Percentiles rank a stretch among this genome's conserved stretches.
Evolutionary conservation across 2,888 invertebrate species (phyloP).

Genomic region (Lordiphosa fenestrarum): DNA sequence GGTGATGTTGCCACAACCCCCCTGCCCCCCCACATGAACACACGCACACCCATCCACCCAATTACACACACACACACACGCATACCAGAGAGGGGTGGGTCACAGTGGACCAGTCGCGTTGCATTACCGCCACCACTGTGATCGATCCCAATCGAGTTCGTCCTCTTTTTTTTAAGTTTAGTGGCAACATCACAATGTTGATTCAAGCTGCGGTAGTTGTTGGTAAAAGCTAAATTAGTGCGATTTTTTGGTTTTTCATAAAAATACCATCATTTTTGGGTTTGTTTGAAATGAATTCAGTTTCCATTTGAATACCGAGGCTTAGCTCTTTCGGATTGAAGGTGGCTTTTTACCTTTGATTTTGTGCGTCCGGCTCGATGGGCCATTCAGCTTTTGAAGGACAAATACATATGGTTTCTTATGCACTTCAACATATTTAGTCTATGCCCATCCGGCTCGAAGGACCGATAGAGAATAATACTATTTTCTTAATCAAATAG

Average conservation of each 20-base stretch:
- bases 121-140: not conserved
- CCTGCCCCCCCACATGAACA: conserved; percentile 22
- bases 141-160: not conserved
- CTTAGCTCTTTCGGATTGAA: too few relatives aligned
- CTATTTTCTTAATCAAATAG: too few relatives aligned
- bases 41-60: conserved; percentile 17
- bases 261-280: conserved; percentile 1
- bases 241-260: conserved; percentile 43
- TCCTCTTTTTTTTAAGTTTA: conserved; percentile 23
- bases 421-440: too few relatives aligned
- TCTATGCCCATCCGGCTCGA: too few relatives aligned
- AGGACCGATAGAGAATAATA: too few relatives aligned
- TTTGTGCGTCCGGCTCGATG: too few relatives aligned
- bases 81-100: not conserved
- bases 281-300: not conserved
- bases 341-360: too few relatives aligned
- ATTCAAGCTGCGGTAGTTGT: conserved; percentile 79
- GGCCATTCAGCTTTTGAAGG: too few relatives aligned
- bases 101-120: not conserved
- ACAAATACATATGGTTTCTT: too few relatives aligned
- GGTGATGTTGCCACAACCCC: conserved; percentile 76
- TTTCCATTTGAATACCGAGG: too few relatives aligned
- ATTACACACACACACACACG: conserved; percentile 9
- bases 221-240: conserved; percentile 79
- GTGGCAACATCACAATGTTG: conserved; percentile 79